phyloP scores from a whole-genome alignment of 2,113 vertebrate genomes.

The Vulpes lagopus region DNA sequence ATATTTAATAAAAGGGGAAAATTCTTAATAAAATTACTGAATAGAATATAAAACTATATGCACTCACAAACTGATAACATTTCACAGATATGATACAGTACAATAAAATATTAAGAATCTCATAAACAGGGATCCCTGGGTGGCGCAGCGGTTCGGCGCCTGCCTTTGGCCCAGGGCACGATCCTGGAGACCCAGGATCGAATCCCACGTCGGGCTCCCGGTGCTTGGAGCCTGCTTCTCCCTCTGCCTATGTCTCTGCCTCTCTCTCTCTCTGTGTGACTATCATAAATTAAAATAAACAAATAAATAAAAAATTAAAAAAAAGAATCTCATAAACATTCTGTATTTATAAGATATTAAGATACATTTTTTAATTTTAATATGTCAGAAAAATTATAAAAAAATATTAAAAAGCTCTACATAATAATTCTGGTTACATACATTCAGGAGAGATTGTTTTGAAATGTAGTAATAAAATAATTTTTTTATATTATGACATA shows the following conservation, averaged over 20 bases:
- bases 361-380: not conserved
- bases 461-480: not conserved
- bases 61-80: not conserved
- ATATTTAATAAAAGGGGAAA: not conserved
- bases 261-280: too few species aligned
- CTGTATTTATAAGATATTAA: not conserved
- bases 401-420: not conserved
- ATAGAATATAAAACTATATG: not conserved
- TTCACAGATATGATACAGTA: not conserved
- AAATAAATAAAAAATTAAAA: too few species aligned
- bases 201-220: too few species aligned
- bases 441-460: not conserved
- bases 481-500: not conserved
- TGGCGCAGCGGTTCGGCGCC: too few species aligned
- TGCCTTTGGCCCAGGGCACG: too few species aligned
- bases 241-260: too few species aligned
- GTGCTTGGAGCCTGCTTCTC: too few species aligned
- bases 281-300: too few species aligned
- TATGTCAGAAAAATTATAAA: not conserved
- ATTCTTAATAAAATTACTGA: not conserved
- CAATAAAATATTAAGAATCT: not conserved
- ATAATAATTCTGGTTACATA: not conserved
- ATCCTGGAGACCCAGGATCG: too few species aligned
- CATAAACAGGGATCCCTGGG: not conserved
- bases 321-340: not conserved